Evolutionary conservation across 2,113 vertebrate species (phyloP).

Genomic region (Sinocyclocheilus anshuiensis): DNA sequence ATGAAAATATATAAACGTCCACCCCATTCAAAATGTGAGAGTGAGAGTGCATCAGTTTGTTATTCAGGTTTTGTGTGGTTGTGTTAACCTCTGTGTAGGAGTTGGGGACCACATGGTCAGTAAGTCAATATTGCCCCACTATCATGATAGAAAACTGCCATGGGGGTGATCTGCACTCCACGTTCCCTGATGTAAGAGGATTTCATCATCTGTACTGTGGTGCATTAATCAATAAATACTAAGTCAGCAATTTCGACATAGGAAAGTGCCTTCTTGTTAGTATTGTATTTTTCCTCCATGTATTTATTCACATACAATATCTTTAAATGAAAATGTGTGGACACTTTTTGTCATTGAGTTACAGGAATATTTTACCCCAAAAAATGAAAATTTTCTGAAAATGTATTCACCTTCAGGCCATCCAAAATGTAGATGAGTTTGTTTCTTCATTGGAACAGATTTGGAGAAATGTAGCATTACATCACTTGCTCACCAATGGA

Average conservation of each 20-base stretch:
- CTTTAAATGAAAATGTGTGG: neutral
- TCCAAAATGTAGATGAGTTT: too few species aligned
- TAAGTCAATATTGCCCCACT: slow-evolving; percentile 35
- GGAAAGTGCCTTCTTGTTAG: neutral
- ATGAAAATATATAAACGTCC: neutral
- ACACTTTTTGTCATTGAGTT: neutral
- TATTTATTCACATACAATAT: neutral
- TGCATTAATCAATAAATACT: neutral
- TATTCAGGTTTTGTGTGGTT: neutral
- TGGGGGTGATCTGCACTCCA: neutral
- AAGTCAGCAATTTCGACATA: neutral
- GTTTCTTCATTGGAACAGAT: too few species aligned
- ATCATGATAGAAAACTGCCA: neutral
- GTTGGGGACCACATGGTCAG: neutral
- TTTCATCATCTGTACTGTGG: slow-evolving; percentile 24
- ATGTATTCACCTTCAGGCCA: too few species aligned
- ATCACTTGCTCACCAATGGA: neutral
- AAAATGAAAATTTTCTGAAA: too few species aligned
- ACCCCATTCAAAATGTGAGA: neutral
- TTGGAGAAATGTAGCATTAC: neutral
- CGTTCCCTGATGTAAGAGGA: neutral
- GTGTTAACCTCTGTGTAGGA: slow-evolving; percentile 21
- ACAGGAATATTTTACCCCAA: too few species aligned
- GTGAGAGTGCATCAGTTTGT: neutral
- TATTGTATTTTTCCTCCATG: neutral